Evolutionary conservation across 2,113 vertebrate genomes (phyloP), one percentile per base, ranked within the genome.

Genomic region (Syrmaticus mikado): DNA sequence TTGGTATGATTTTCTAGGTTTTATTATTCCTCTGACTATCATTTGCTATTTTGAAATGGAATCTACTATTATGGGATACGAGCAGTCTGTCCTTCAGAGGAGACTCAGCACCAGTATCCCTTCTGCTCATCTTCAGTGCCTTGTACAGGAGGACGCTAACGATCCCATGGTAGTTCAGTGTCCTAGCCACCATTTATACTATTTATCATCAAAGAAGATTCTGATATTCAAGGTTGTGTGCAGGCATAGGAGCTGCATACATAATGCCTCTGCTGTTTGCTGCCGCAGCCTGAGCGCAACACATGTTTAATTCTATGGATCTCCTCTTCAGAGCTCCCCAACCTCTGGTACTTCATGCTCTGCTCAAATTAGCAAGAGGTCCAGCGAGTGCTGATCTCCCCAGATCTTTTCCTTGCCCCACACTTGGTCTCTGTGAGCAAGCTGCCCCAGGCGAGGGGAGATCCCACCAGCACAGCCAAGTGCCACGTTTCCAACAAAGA

Each of bases 1-100:
- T 95, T 84, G 78, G 87, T 93, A 70, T 71, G 91, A 92, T 95
- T 95, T 93, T 80, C 83, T 57, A 66, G 72, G 65, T 93, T 95
- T 95, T 97, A 97, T 97, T 90, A 95, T 95, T 96, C 94, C 92
- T 95, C 95, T 93, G 96, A 82, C 94, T 92, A 28, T 79, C 90
- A 91, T 96, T 95, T 55, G 72, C 89, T 95, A 40, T 95, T 97
- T 96, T 96, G 53, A 95, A 96, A 91, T 62, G 80, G 64, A 61
- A 72, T 65, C 66, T 86, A 60, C 85, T 92, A 22, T 95, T 93
- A 92, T 90, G 89, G 92, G 89, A 81, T 85, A 80, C 3, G 3
- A 89, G 75, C 83, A 72, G 83, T 1, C 71, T 38, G 94, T 89
- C 92, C 96, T 96, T 97, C 96, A 96, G 92, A 95, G 84, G 64